Evolutionary conservation across 2,113 vertebrate species (phyloP), one percentile per base, ranked within the genome.

Genomic region (Rhegmatorhina hoffmannsi): DNA sequence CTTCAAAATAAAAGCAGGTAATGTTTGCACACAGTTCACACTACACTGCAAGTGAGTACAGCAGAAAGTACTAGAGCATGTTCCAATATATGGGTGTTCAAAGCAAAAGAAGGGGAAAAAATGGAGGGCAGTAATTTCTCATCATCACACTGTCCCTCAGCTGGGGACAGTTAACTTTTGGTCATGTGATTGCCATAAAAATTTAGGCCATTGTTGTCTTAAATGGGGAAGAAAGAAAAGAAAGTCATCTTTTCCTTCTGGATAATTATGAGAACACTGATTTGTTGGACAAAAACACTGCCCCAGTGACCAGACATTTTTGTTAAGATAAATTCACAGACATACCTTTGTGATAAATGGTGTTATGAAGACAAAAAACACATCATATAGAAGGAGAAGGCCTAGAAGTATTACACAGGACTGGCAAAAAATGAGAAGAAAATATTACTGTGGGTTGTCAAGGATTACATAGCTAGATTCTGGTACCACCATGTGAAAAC

Each of bases 341-440:
- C 97, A 90, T 98, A 99, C 99, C 98, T 98, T 98, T 64, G 99
- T 99, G 93, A 99, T 97, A 97, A 98, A 99, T n/a, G 99, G 99
- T 63, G 99, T 99, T 95, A 99, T 99, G 98, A 99, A 99, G 97
- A 99, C 99, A 94, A 99, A 99, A 98, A 99, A 99, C 33, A 99
- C 99, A 56, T 99, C 99, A 11, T 99, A 99, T 5, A 99, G 34
- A 81, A 99, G 99, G 78, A 99, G 98, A 86, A 99, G 98, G 67
- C 98, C 98, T 92, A 99, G 98, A 84, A 99, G 98, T 96, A 99
- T 98, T 92, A 99, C 99, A 97, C 99, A 99, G 40, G 99, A 99
- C 99, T 99, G 94, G 52, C 55, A 47, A 89, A 83, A 55, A 46
- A 40, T 70, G 76, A n/a, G 59, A 89, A 76, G 9, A 55, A 87